Percentiles rank a stretch among this genome's conserved stretches.
phyloP scores from a whole-genome alignment of 2,113 vertebrate genomes.

The Zingel zingel region DNA sequence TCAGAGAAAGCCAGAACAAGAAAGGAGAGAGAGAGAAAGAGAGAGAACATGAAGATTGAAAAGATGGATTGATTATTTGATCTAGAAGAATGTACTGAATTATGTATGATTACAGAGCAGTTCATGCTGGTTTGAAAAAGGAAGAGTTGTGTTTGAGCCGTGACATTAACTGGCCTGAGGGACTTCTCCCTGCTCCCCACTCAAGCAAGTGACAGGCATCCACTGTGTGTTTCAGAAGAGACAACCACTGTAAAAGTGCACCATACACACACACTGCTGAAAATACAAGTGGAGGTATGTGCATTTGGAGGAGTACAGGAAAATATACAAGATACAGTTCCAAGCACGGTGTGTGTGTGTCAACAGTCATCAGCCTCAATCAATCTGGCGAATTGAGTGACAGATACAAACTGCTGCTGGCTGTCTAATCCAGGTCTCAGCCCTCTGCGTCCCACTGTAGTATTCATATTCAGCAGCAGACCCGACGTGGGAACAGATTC shows the following conservation, averaged over 20 bases:
- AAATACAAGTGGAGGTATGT: background rate
- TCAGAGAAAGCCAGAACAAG: background rate
- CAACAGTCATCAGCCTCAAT: background rate
- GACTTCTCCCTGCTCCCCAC: slow-evolving; percentile 1
- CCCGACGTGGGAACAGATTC: slow-evolving; percentile 29
- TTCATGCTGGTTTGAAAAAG: slow-evolving; percentile 13
- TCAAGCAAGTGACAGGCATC: slow-evolving; percentile 6
- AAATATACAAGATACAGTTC: background rate
- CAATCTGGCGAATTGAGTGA: slow-evolving; percentile 14
- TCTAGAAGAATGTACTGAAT: slow-evolving; percentile 26
- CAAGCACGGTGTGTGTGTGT: background rate
- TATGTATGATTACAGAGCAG: slow-evolving; percentile 4
- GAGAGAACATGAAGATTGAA: background rate
- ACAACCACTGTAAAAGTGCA: background rate
- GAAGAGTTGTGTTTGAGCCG: background rate
- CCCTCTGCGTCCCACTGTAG: slow-evolving; percentile 1
- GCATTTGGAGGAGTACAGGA: background rate
- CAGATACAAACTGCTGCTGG: slow-evolving; percentile 24
- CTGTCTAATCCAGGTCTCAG: slow-evolving; percentile 45
- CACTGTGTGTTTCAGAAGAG: slow-evolving; percentile 16
- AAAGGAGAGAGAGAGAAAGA: background rate
- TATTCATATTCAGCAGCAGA: slow-evolving; percentile 19
- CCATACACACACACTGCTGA: background rate
- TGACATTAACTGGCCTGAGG: slow-evolving; percentile 17
- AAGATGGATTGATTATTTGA: slow-evolving; percentile 14